These are phyloP conservation scores for Neuroscelio doddi DNA, from an alignment of 2,888 invertebrate species.

Conservation along the genomic window DNA sequence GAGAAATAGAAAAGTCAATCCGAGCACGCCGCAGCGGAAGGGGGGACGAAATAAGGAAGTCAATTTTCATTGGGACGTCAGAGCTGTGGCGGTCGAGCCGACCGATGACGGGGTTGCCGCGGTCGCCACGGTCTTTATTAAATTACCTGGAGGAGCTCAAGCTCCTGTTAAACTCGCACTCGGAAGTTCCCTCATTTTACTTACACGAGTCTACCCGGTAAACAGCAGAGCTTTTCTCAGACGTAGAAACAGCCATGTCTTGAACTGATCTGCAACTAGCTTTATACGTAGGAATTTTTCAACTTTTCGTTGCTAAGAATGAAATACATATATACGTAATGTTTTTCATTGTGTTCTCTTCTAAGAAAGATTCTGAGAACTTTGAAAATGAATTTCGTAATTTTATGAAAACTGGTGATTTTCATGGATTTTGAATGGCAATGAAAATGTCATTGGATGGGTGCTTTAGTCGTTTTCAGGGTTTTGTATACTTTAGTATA, in stretches of 20 bases:
- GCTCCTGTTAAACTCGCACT: constrained; percentile 86
- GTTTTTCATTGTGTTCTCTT: too few species aligned
- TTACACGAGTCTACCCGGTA: constrained; percentile 77
- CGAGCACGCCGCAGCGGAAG: constrained; percentile 67
- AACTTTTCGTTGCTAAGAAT: too few species aligned
- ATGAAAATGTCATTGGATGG: too few species aligned
- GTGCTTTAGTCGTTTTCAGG: too few species aligned
- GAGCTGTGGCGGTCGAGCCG: constrained; percentile 92
- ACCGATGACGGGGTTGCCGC: constrained; percentile 91
- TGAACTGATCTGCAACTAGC: too few species aligned
- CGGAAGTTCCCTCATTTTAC: constrained; percentile 85
- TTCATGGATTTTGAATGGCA: too few species aligned
- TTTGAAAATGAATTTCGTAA: too few species aligned
- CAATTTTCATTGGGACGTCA: constrained; percentile 75
- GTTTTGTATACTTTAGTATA: too few species aligned
- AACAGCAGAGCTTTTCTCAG: constrained; percentile 76
- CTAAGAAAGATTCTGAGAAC: too few species aligned
- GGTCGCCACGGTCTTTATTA: constrained; percentile 92
- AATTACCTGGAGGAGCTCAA: constrained; percentile 87
- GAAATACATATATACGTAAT: too few species aligned
- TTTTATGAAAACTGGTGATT: too few species aligned
- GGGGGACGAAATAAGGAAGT: constrained; percentile 61
- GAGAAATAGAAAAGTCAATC: constrained; percentile 59
- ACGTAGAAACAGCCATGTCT: constrained; percentile 75
- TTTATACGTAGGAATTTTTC: too few species aligned